Evolutionary conservation across 2,797 vertebrate genomes (phyloP), one percentile per base, ranked within the genome.

Genomic region (Hyperoplus lanceolatus): DNA sequence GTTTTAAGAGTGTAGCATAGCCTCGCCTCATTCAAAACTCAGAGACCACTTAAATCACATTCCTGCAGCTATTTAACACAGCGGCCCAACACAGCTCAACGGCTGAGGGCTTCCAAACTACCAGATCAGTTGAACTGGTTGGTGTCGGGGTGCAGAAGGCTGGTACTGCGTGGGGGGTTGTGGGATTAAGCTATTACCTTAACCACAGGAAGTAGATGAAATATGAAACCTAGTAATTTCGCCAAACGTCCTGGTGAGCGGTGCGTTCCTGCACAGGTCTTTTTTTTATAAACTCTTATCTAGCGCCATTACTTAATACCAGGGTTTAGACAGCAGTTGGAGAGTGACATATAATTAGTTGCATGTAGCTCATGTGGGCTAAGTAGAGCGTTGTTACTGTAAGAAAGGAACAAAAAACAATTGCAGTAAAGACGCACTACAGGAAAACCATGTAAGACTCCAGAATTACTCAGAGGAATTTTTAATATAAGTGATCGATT

Each of bases 21-120:
- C 75, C 83, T 76, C 1, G 77, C 74, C 88, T 90, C 90, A 75
- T 90, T 89, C 90, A 84, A 88, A 82, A 88, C 75, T 57, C 90
- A 79, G 73, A 89, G 83, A 93, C 88, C 92, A 94, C 94, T 95
- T 95, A 89, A 95, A 94, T 93, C 85, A 89, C 92, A 95, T 95
- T 94, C 92, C 90, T 87, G 81, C 78, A 79, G 89, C 91, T 82
- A 82, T 92, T 93, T 92, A 94, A 92, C 89, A 81, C 79, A 84
- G 80, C 77, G 29, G 75, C 79, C 87, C 81, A 80, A 86, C 82
- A 68, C 67, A 66, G 75, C 83, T 82, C 84, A 92, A 93, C 90
- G 93, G 92, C 94, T 94, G 92, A 95, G 89, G 89, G 89, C 89
- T 84, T 83, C 82, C 84, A 81, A 82, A 75, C 78, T 70, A 66